These are phyloP conservation scores for Eupithecia subumbrata DNA, from an alignment of 2,888 invertebrate species.

Conservation along the genomic window DNA sequence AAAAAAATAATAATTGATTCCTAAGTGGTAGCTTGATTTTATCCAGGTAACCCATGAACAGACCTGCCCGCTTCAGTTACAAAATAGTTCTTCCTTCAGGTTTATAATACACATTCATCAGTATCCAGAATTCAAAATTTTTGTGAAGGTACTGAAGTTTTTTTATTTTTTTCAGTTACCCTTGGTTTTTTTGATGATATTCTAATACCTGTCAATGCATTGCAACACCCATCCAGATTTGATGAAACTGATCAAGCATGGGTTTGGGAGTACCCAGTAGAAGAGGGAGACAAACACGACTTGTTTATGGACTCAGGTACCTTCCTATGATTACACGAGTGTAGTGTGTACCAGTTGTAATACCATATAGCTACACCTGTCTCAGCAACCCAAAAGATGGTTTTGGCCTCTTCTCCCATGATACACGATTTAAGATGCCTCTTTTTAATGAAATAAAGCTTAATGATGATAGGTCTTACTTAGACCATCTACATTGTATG, in stretches of 20 bases:
- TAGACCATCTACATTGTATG: too few relatives aligned
- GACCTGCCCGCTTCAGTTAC: background rate
- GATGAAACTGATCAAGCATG: constrained; percentile 96
- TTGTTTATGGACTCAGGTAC: constrained; percentile 95
- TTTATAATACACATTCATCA: background rate
- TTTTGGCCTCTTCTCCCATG: background rate
- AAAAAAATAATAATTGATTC: too few relatives aligned
- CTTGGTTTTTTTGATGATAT: constrained; percentile 99
- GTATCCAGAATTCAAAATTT: background rate
- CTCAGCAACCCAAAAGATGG: background rate
- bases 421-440: background rate
- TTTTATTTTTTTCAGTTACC: constrained; percentile 87
- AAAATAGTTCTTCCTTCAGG: background rate
- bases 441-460: background rate
- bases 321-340: background rate
- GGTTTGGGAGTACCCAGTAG: constrained; percentile 98
- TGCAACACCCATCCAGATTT: constrained; percentile 97
- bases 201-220: constrained; percentile 93
- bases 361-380: background rate
- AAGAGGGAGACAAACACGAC: constrained; percentile 92
- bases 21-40: background rate
- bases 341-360: background rate
- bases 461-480: background rate
- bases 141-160: background rate
- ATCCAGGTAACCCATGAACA: too few relatives aligned